Percentiles rank a stretch among this genome's conserved stretches.
These are phyloP conservation scores for Drosophila helvetica DNA, from an alignment of 2,888 invertebrate species.

Conservation along the genomic window DNA sequence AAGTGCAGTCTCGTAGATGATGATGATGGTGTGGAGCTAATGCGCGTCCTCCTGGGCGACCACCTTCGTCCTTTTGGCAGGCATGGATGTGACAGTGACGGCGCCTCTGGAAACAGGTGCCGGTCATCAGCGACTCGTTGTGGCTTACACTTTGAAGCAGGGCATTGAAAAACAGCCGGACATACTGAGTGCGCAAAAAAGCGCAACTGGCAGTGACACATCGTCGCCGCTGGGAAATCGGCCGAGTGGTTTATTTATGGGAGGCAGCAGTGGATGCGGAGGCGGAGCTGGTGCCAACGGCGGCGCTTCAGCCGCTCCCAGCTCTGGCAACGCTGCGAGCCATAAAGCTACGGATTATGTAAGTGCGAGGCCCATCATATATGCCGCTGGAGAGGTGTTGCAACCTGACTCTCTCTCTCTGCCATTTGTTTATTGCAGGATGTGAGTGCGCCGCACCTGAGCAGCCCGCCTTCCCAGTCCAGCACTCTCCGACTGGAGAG, in stretches of 20 bases:
- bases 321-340: conserved; percentile 57
- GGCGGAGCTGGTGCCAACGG: conserved; percentile 27
- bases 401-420: conserved; percentile 21
- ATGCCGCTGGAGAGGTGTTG: conserved; percentile 27
- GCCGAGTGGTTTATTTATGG: conserved; percentile 82
- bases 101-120: conserved; percentile 90
- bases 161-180: conserved; percentile 90
- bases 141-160: conserved; percentile 93
- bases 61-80: conserved; percentile 54
- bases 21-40: conserved; percentile 8
- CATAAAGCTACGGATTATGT: conserved; percentile 82
- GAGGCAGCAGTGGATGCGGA: conserved; percentile 53
- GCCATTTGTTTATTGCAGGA: conserved; percentile 58
- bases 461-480: conserved; percentile 83
- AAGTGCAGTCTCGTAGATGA: conserved; percentile 1
- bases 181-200: conserved; percentile 91
- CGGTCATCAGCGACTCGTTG: conserved; percentile 92
- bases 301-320: conserved; percentile 62
- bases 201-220: conserved; percentile 84
- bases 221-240: conserved; percentile 83
- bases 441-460: conserved; percentile 77
- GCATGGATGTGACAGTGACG: conserved; percentile 84
- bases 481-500: conserved; percentile 82
- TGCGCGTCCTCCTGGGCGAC: background rate
- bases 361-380: conserved; percentile 57